Conservation (phyloP, 2,888 invertebrate species). For the Campoplex nolae region DNA sequence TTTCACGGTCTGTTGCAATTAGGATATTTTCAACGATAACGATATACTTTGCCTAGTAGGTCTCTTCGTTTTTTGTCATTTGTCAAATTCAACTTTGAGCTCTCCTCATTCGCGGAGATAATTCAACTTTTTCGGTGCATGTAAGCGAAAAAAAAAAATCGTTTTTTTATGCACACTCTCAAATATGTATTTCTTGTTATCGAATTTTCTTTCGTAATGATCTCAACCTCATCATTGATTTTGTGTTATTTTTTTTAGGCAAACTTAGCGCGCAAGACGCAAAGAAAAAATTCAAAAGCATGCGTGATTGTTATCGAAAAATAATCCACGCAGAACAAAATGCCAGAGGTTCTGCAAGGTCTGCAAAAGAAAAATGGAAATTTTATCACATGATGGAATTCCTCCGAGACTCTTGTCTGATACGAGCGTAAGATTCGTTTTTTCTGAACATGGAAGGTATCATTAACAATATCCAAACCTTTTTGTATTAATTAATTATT, state of each 20-base stretch:
- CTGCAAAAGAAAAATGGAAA: conserved; percentile 41
- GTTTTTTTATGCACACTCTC: no score
- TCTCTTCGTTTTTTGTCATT: no score
- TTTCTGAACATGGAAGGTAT: no score
- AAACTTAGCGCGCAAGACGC: not conserved
- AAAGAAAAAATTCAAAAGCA: conserved; percentile 33
- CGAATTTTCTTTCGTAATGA: not conserved
- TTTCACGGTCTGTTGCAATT: no score
- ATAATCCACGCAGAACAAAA: conserved; percentile 31
- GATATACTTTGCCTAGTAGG: no score
- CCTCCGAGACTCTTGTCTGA: conserved; percentile 36
- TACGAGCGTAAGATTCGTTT: conserved; percentile 27
- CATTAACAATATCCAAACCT: no score
- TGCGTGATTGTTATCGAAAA: not conserved
- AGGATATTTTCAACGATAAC: no score
- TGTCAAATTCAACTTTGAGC: no score
- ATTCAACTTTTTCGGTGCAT: no score
- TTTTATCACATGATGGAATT: conserved; percentile 38
- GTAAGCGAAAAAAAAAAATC: no score
- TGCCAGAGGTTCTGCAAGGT: conserved; percentile 36
- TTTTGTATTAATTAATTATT: no score
- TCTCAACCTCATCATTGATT: not conserved
- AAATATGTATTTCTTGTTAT: not conserved
- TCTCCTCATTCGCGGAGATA: no score
- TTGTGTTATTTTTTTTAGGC: not conserved